Conservation (phyloP, 2,888 invertebrate genomes). For the Mantis religiosa region DNA sequence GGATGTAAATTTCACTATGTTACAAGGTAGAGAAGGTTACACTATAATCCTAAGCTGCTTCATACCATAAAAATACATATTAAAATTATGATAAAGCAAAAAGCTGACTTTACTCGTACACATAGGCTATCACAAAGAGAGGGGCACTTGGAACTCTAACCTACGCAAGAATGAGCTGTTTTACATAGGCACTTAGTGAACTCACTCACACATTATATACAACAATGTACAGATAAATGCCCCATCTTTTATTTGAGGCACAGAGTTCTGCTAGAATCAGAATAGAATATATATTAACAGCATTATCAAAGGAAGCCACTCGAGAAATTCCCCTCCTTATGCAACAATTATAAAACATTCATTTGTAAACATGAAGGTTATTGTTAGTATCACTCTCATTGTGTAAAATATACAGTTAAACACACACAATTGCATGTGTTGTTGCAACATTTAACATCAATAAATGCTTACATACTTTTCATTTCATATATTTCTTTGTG, state of each 20-base stretch:
- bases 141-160: neutral
- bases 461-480: neutral
- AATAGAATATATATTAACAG: too few relatives aligned
- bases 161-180: neutral
- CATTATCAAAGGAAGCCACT: neutral
- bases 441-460: neutral
- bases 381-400: neutral
- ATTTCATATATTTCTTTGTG: neutral
- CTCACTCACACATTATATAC: neutral
- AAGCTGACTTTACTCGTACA: conserved; percentile 12
- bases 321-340: neutral
- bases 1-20: too few relatives aligned
- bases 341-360: neutral
- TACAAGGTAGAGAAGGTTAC: neutral
- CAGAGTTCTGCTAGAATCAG: too few relatives aligned
- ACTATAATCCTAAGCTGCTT: neutral
- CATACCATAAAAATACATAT: conserved; percentile 16
- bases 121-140: neutral
- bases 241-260: too few relatives aligned
- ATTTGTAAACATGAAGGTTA: neutral
- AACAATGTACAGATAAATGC: too few relatives aligned
- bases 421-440: neutral
- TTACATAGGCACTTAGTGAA: neutral
- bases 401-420: neutral
- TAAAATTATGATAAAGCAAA: conserved; percentile 13